A percentile compares a stretch with the other conserved stretches of the same genome.
These are phyloP conservation scores for Tauraco erythrolophus DNA, from an alignment of 2,113 vertebrate species.

Conservation along the genomic window DNA sequence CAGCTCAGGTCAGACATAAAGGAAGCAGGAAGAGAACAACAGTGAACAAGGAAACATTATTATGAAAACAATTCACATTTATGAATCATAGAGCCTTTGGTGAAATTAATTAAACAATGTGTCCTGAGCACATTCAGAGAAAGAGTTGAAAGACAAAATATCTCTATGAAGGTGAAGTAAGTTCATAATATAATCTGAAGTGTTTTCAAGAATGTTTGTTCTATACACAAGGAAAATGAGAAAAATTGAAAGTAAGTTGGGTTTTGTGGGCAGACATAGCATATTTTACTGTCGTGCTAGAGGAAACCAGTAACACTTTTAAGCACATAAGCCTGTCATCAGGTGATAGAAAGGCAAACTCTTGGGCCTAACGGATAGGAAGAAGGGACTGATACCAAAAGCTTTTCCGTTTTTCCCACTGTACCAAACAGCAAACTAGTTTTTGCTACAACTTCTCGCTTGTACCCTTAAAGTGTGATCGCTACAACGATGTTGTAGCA, in stretches of 20 bases:
- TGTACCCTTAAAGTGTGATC: neutral
- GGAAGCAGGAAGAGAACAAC: constrained; percentile 57
- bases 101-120: constrained; percentile 40
- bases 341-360: neutral
- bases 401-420: neutral
- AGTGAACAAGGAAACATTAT: constrained; percentile 49
- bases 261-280: neutral
- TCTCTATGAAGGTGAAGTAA: neutral
- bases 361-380: neutral
- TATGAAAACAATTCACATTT: constrained; percentile 8
- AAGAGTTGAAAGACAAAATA: neutral
- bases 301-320: neutral
- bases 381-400: neutral
- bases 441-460: neutral
- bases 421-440: neutral
- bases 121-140: neutral
- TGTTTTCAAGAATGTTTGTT: neutral
- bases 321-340: neutral
- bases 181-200: neutral
- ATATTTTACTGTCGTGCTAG: neutral
- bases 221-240: neutral
- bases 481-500: neutral
- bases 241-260: neutral
- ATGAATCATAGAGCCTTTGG: constrained; percentile 23
- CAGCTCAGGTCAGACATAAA: constrained; percentile 15